phyloP scores from a whole-genome alignment of 1,140 invertebrate genomes.

The Phortica variegata region DNA sequence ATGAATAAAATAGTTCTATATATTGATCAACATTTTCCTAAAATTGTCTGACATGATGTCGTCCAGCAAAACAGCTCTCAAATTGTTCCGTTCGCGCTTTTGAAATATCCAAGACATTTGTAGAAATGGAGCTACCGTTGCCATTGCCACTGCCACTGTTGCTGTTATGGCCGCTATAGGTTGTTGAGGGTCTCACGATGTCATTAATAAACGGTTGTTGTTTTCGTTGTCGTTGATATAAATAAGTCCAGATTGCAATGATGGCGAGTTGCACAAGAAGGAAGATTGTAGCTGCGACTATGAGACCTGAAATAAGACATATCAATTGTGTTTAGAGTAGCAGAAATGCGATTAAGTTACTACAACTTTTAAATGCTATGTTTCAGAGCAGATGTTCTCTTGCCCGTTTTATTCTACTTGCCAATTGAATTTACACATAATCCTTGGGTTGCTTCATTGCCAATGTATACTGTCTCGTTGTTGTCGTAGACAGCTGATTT shows the following conservation, averaged over 20 bases:
- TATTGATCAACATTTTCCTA: slow-evolving; percentile 60
- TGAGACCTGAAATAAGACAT: slow-evolving; percentile 61
- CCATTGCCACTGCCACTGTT: slow-evolving; percentile 23
- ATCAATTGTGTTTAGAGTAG: not conserved
- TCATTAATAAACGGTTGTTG: slow-evolving; percentile 24
- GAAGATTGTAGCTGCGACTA: slow-evolving; percentile 76
- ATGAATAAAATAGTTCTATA: no score
- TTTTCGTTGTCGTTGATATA: slow-evolving; percentile 72
- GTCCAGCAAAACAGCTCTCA: slow-evolving; percentile 69
- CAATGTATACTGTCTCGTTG: slow-evolving; percentile 62
- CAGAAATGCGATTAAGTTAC: not conserved
- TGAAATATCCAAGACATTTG: slow-evolving; percentile 52
- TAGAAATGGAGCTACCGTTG: slow-evolving; percentile 27
- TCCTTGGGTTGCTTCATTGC: slow-evolving; percentile 59
- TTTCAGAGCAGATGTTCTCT: no score
- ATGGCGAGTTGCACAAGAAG: slow-evolving; percentile 77
- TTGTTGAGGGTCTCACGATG: slow-evolving; percentile 16
- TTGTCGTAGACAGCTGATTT: slow-evolving; percentile 47
- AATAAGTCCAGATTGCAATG: slow-evolving; percentile 77
- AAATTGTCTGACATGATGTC: slow-evolving; percentile 76
- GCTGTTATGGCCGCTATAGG: slow-evolving; percentile 4
- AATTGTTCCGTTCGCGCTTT: slow-evolving; percentile 69
- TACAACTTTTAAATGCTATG: not conserved
- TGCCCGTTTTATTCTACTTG: slow-evolving; percentile 10
- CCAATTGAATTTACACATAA: slow-evolving; percentile 68